phyloP scores from a whole-genome alignment of 2,797 vertebrate genomes.

The Thripadectes ignobilis region DNA sequence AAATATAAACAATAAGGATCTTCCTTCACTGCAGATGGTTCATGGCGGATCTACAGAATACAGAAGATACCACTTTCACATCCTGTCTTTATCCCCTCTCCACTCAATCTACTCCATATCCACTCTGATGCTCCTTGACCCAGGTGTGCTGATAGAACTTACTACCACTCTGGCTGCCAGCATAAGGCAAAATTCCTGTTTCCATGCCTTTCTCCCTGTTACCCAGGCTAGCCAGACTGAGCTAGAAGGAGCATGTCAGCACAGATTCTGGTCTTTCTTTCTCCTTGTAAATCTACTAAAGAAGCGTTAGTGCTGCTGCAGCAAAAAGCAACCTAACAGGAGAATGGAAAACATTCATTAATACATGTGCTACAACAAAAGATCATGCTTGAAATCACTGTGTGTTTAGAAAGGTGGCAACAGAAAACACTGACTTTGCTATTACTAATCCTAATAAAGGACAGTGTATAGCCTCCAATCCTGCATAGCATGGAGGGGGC shows the following conservation, averaged over 20 bases:
- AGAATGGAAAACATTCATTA: not conserved
- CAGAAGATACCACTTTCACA: not conserved
- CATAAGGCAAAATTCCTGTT: not conserved
- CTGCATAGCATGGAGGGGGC: accelerated
- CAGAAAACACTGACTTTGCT: not conserved
- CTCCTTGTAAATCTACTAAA: not conserved
- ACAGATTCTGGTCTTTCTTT: not conserved
- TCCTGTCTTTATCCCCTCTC: not conserved
- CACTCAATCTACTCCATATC: not conserved
- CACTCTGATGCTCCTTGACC: not conserved
- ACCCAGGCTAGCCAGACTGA: not conserved
- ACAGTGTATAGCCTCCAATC: not conserved
- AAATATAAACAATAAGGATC: not conserved
- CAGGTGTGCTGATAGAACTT: not conserved
- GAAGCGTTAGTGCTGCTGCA: not conserved
- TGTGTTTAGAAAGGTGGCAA: not conserved
- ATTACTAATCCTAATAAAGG: not conserved
- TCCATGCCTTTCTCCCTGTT: not conserved
- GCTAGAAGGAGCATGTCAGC: not conserved
- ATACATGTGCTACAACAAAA: not conserved
- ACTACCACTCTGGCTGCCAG: not conserved
- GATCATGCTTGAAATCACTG: not conserved
- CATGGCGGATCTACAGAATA: not conserved
- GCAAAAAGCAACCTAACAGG: not conserved
- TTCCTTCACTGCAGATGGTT: not conserved